Conservation (phyloP, 1,140 invertebrate genomes). For the Drosophila willistoni region DNA sequence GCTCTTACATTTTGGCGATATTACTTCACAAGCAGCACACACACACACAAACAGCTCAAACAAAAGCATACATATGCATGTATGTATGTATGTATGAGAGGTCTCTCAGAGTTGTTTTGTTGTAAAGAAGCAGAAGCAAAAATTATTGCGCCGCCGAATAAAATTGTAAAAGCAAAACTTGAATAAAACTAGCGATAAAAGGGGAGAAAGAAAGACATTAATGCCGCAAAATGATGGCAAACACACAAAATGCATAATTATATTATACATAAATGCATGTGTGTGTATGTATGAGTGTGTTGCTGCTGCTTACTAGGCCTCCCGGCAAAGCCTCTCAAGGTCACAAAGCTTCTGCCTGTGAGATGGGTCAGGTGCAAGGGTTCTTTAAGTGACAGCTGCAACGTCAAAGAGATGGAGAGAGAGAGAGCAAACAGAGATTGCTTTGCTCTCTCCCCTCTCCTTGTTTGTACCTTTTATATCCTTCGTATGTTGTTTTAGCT, state of each 20-base stretch:
- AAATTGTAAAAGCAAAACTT: conserved; percentile 77
- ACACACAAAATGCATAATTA: conserved; percentile 49
- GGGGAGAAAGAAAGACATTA: conserved; percentile 23
- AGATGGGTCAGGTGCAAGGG: neutral
- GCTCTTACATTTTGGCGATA: conserved; percentile 33
- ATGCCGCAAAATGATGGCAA: conserved; percentile 38
- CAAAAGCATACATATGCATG: conserved; percentile 9
- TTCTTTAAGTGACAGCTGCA: neutral
- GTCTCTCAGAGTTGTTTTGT: conserved; percentile 37
- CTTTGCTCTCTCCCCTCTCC: neutral
- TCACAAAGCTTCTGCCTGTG: neutral
- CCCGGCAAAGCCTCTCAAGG: conserved; percentile 2
- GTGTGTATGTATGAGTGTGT: neutral
- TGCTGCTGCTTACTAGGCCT: neutral
- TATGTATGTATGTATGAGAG: neutral
- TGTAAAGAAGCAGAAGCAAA: conserved; percentile 71
- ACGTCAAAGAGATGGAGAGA: neutral
- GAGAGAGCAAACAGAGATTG: neutral
- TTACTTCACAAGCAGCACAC: conserved; percentile 63
- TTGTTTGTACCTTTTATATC: neutral
- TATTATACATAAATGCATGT: conserved; percentile 25
- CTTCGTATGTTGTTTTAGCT: neutral
- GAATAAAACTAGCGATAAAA: conserved; percentile 67
- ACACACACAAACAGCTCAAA: conserved; percentile 46
- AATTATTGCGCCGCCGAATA: conserved; percentile 76